phyloP scores from a whole-genome alignment of 2,113 vertebrate species.

The Myrmophylax atrothorax region DNA sequence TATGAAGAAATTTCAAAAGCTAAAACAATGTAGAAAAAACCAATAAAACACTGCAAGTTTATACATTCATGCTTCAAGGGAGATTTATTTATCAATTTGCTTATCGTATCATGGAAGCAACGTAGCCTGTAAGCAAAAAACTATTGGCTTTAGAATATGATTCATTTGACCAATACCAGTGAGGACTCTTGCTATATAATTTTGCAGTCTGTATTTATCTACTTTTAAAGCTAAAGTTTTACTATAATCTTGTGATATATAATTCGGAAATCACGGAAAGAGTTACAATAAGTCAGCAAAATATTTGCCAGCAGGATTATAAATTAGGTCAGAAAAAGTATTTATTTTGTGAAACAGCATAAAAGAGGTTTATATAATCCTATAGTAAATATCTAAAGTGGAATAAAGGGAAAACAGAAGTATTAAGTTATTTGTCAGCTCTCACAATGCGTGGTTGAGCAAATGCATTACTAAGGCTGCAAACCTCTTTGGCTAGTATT shows the following conservation, averaged over 20 bases:
- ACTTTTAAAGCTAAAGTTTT: neutral
- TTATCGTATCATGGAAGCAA: neutral
- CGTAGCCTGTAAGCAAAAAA: neutral
- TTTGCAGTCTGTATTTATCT: neutral
- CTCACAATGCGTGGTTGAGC: neutral
- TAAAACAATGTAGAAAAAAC: neutral
- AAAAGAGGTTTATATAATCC: neutral
- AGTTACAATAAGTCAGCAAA: conserved; percentile 9
- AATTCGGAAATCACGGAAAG: neutral
- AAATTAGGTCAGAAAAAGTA: neutral
- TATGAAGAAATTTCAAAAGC: neutral
- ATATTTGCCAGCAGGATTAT: neutral
- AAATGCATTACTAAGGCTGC: neutral
- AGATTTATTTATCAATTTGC: conserved; percentile 50
- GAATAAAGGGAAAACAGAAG: neutral
- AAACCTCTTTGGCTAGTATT: neutral
- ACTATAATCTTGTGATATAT: neutral
- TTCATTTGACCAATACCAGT: neutral
- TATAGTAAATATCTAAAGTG: neutral
- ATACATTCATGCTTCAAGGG: neutral
- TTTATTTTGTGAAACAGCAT: conserved; percentile 9
- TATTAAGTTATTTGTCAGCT: neutral
- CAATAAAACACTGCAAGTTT: neutral
- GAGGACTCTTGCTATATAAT: neutral
- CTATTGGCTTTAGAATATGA: neutral